Conservation (phyloP, 2,888 invertebrate genomes). For the Gasteruption jaculator region DNA sequence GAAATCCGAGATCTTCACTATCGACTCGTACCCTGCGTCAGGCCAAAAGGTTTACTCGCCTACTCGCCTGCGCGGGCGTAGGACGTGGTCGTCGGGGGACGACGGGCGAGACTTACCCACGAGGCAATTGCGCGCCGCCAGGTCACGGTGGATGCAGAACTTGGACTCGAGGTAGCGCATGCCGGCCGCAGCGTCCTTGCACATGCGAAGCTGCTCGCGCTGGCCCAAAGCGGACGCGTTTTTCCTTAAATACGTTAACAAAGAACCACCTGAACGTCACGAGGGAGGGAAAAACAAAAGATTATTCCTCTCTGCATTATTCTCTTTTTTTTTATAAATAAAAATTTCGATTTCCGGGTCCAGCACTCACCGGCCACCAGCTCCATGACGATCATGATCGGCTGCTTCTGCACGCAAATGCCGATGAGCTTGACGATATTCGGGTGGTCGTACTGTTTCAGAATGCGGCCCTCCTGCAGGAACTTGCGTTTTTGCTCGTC, state of each 20-base stretch:
- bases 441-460: slow-evolving; percentile 95
- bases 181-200: slow-evolving; percentile 87
- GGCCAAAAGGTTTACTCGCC: no score
- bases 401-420: slow-evolving; percentile 96
- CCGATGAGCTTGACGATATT: slow-evolving; percentile 95
- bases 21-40: slow-evolving; percentile 74
- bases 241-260: slow-evolving; percentile 82
- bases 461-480: slow-evolving; percentile 89
- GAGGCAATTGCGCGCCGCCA: slow-evolving; percentile 92
- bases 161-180: slow-evolving; percentile 95
- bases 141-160: slow-evolving; percentile 93
- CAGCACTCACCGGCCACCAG: slow-evolving; percentile 73
- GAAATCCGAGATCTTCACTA: slow-evolving; percentile 95
- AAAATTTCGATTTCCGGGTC: no score
- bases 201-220: slow-evolving; percentile 78
- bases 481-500: slow-evolving; percentile 94
- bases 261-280: slow-evolving; percentile 71
- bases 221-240: slow-evolving; percentile 65
- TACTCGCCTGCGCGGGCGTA: no score
- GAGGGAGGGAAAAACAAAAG: neutral
- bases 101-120: slow-evolving; percentile 66
- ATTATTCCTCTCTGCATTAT: no score
- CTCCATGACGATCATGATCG: slow-evolving; percentile 99
- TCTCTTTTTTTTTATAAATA: no score
- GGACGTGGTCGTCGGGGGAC: no score